Base-by-base conservation (phyloP, 2,888 invertebrate genomes). In the Leucophenga maculata region DNA sequence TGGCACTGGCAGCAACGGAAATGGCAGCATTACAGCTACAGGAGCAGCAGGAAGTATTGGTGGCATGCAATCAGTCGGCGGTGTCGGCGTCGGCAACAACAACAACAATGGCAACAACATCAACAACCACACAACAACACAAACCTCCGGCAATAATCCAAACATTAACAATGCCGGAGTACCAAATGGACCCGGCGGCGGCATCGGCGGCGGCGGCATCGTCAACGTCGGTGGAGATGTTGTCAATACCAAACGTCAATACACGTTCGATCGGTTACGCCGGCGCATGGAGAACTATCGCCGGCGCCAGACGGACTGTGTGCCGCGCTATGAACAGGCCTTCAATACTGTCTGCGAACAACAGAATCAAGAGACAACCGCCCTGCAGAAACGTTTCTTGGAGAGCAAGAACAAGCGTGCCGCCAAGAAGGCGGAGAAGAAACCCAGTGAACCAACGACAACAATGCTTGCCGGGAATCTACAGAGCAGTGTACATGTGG, bases 371-470 rank as follows among this genome's bases (percentile, higher is more conserved):
- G 97, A 97, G 88, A 97, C 97, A 48, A 91, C 93, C 78, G 92
- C 95, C 76, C 91, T 97, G 74, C 95, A 96, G 88, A 96, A 97
- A 89, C 92, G 95, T 75, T 97, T 94, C 89, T 91, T 97, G 82
- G 97, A 97, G 89, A 94, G 94, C 87, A 97, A 96, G 89, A 93
- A 95, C 77, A 97, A 97, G 89, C 93, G 94, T 77, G 93, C 94
- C 72, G 92, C 92, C 86, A 97, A 96, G 89, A 95, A 95, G 90
- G 94, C 93, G 86, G 93, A 93, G 87, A 91, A 91, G 90, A 91
- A 90, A 88, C 88, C 86, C 80, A 75, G 77, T 18, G 90, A 83
- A 31, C 69, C 75, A 16, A 52, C 75, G 68, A 65, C 80, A 62
- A 65, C 80, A 59, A 90, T 88, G 85, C 78, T 88, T 82, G 87